Conservation (phyloP, 2,797 vertebrate genomes). For the Columba guinea region DNA sequence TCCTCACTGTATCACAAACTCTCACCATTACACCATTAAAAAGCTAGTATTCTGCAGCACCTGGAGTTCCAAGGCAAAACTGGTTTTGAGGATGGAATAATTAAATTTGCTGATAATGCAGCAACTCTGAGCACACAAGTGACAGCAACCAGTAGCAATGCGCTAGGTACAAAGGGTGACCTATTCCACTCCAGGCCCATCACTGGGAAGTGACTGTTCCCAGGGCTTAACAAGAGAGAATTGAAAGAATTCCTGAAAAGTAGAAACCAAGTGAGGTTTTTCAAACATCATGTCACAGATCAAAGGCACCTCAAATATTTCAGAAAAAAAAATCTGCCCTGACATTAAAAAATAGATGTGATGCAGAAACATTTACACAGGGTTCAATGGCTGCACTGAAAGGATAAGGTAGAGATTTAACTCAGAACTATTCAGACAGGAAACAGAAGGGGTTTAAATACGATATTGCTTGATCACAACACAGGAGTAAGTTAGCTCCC, state of each 20-base stretch:
- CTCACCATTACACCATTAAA: background rate
- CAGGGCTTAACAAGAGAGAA: background rate
- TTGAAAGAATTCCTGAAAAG: background rate
- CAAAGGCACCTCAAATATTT: background rate
- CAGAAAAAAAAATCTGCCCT: background rate
- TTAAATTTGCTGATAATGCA: background rate
- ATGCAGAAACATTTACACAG: background rate
- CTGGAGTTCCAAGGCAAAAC: background rate
- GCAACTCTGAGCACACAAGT: background rate
- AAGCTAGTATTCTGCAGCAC: background rate
- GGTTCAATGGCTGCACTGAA: background rate
- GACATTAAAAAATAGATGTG: background rate
- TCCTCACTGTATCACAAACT: background rate
- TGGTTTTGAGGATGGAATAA: background rate
- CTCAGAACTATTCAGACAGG: fast-evolving
- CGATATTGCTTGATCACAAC: background rate
- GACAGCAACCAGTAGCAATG: background rate
- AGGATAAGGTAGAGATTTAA: background rate
- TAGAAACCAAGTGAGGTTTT: background rate
- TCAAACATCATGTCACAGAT: background rate
- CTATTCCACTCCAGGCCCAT: background rate
- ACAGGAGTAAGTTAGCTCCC: background rate
- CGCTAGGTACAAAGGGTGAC: background rate
- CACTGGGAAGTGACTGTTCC: background rate
- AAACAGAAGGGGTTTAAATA: background rate